phyloP scores from a whole-genome alignment of 1,140 invertebrate species.

The Chrysoperla carnea region DNA sequence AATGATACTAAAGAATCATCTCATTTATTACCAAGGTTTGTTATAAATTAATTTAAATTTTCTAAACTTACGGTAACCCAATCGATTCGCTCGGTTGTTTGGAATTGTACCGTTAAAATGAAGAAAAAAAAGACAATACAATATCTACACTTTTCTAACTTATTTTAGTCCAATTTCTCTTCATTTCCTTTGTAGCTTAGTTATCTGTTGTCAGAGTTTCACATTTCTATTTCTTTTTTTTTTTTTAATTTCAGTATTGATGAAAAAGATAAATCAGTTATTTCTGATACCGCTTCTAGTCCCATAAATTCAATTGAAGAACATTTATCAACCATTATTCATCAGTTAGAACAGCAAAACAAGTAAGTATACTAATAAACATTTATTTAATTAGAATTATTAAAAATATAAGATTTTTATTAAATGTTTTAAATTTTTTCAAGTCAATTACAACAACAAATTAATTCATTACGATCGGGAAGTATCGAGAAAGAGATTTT shows the following conservation, averaged over 20 bases:
- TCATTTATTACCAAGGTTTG: too few species aligned
- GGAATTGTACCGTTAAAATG: too few species aligned
- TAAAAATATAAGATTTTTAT: not conserved
- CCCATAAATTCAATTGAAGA: slow-evolving; percentile 6
- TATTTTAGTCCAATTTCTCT: too few species aligned
- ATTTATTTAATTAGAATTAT: slow-evolving; percentile 3
- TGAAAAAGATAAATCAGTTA: slow-evolving; percentile 1
- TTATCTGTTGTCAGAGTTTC: too few species aligned
- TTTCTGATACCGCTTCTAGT: slow-evolving; percentile 16
- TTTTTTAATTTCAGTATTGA: not conserved
- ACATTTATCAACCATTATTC: slow-evolving; percentile 39
- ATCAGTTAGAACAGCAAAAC: slow-evolving; percentile 38
- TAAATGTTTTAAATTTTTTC: slow-evolving; percentile 4
- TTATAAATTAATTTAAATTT: too few species aligned
- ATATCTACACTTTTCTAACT: too few species aligned
- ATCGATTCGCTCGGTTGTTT: too few species aligned
- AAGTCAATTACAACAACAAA: slow-evolving; percentile 14
- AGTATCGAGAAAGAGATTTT: slow-evolving; percentile 24
- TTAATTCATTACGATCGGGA: slow-evolving; percentile 7
- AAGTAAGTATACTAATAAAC: slow-evolving; percentile 19
- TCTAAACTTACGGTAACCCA: too few species aligned
- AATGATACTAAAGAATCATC: slow-evolving; percentile 3
- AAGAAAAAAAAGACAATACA: too few species aligned
- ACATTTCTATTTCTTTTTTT: too few species aligned
- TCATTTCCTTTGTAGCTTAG: too few species aligned